phyloP scores from a whole-genome alignment of 2,113 vertebrate genomes.

The Mohoua ochrocephala region DNA sequence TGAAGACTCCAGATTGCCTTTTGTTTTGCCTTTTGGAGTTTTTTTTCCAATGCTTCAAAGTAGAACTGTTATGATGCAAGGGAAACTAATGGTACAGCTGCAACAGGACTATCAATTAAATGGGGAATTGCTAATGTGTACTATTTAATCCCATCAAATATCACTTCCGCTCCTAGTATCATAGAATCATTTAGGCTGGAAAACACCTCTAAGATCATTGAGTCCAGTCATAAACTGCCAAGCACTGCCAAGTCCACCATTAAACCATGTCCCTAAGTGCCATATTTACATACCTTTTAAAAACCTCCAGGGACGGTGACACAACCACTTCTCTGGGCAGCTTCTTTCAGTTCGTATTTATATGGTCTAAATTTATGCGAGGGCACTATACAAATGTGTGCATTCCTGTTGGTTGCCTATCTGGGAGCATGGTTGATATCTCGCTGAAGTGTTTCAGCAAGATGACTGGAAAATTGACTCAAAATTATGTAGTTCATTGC shows the following conservation, averaged over 20 bases:
- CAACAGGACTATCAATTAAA: not conserved
- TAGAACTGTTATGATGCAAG: not conserved
- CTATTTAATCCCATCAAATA: not conserved
- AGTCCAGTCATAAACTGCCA: not conserved
- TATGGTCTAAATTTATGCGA: not conserved
- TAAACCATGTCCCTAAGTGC: not conserved
- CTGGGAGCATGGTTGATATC: not conserved
- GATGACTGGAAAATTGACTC: not conserved
- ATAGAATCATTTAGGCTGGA: not conserved
- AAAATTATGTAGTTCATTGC: not conserved
- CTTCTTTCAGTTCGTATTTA: not conserved
- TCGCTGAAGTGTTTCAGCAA: not conserved
- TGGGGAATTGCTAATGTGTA: not conserved
- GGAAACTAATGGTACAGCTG: not conserved
- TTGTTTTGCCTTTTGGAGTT: not conserved
- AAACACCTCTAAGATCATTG: not conserved
- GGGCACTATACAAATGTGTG: not conserved
- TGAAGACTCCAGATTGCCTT: not conserved
- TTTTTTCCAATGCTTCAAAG: not conserved
- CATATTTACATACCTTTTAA: not conserved
- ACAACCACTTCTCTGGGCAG: not conserved
- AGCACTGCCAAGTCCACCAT: not conserved
- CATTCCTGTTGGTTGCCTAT: not conserved
- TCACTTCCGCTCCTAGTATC: not conserved
- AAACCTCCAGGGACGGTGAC: not conserved